phyloP scores from a whole-genome alignment of 2,888 invertebrate genomes.

The Pyrrhosoma nymphula region DNA sequence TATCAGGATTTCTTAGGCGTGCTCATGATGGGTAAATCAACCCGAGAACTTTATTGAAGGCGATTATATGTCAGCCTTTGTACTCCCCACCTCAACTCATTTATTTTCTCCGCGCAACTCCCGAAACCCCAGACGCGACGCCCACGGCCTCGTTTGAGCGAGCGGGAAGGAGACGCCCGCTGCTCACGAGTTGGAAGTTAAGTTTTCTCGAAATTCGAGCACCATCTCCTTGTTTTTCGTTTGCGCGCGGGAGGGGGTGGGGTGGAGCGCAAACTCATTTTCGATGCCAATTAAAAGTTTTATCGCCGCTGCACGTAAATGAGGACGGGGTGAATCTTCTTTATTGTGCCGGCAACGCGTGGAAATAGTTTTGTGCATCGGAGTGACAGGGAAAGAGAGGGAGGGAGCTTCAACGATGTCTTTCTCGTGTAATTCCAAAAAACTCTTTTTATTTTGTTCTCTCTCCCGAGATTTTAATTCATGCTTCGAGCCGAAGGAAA shows the following conservation, averaged over 20 bases:
- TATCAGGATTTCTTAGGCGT: background rate
- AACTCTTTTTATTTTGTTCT: background rate
- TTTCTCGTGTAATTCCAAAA: background rate
- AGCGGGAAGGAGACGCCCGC: background rate
- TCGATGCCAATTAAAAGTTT: conserved; percentile 36
- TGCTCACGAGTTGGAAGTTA: background rate
- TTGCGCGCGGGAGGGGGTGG: background rate
- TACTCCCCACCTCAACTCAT: background rate
- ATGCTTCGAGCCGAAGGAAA: no score
- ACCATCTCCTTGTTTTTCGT: background rate
- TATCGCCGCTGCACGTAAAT: background rate
- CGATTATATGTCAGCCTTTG: conserved; percentile 26
- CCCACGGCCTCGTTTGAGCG: background rate
- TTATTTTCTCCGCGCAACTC: background rate
- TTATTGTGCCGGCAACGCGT: background rate
- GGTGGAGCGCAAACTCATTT: background rate
- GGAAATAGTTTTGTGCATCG: background rate
- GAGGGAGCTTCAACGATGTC: background rate
- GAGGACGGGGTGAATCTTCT: background rate
- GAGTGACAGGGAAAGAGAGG: background rate
- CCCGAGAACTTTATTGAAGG: conserved; percentile 23
- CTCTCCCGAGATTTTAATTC: no score
- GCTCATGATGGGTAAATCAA: background rate
- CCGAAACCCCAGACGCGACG: background rate
- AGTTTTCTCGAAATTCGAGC: conserved; percentile 7